Percentiles rank a stretch among this genome's conserved stretches.
phyloP scores from a whole-genome alignment of 1,140 invertebrate species.

The Palaemon carinicauda region DNA sequence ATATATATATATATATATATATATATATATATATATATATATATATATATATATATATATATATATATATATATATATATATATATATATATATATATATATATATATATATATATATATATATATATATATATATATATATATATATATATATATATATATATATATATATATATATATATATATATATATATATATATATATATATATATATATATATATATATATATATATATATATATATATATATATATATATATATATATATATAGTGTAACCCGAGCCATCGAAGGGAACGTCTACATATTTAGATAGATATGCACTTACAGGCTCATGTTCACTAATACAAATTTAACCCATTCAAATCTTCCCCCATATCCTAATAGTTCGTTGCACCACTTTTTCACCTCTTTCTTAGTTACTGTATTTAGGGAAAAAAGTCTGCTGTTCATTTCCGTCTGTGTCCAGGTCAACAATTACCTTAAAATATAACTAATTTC shows the following conservation, averaged over 20 bases:
- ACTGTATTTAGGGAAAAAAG: no score
- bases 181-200: neutral
- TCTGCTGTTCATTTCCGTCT: no score
- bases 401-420: no score
- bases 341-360: no score
- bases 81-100: constrained; percentile 13
- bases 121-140: neutral
- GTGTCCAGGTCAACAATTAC: no score
- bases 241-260: neutral
- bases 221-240: neutral
- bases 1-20: constrained; percentile 14
- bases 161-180: neutral
- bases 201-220: neutral
- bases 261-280: no score
- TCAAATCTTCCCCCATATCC: no score
- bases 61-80: constrained; percentile 15
- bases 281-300: no score
- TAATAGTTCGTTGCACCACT: no score
- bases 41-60: neutral
- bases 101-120: constrained; percentile 9
- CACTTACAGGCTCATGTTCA: no score
- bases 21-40: neutral
- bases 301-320: no score
- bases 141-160: neutral
- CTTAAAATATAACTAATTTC: no score